Conservation (phyloP, 2,113 vertebrate species). For the Apus apus region DNA sequence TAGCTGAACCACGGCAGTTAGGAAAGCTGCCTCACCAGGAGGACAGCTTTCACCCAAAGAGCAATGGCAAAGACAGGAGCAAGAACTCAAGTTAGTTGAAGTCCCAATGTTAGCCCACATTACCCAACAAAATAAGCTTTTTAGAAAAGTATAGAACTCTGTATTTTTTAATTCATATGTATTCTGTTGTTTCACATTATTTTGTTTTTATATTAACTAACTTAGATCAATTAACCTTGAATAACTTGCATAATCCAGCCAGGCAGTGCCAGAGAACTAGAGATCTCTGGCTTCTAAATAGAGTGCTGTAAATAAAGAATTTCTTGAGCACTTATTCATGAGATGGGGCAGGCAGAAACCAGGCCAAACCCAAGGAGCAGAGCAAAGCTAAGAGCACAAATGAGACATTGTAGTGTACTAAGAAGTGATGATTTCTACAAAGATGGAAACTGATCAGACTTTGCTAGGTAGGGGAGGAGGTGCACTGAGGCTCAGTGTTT, state of each 20-base stretch:
- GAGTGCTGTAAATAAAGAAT: not conserved
- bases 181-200: not conserved
- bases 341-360: not conserved
- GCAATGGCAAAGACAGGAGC: not conserved
- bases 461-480: not conserved
- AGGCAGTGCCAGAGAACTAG: not conserved
- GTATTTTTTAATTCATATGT: not conserved
- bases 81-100: not conserved
- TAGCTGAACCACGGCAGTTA: not conserved
- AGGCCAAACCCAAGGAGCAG: not conserved
- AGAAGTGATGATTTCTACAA: not conserved
- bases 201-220: not conserved
- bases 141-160: not conserved
- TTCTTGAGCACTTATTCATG: not conserved
- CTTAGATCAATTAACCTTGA: not conserved
- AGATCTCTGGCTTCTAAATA: not conserved
- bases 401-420: not conserved
- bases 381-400: not conserved
- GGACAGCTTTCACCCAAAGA: not conserved
- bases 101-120: not conserved
- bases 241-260: not conserved
- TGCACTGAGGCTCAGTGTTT: rapidly evolving
- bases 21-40: not conserved
- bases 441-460: not conserved
- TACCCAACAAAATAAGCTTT: not conserved